Percentiles rank a stretch among this genome's conserved stretches.
phyloP scores from a whole-genome alignment of 2,797 vertebrate genomes.

The Hydrocynus forskahlii region DNA sequence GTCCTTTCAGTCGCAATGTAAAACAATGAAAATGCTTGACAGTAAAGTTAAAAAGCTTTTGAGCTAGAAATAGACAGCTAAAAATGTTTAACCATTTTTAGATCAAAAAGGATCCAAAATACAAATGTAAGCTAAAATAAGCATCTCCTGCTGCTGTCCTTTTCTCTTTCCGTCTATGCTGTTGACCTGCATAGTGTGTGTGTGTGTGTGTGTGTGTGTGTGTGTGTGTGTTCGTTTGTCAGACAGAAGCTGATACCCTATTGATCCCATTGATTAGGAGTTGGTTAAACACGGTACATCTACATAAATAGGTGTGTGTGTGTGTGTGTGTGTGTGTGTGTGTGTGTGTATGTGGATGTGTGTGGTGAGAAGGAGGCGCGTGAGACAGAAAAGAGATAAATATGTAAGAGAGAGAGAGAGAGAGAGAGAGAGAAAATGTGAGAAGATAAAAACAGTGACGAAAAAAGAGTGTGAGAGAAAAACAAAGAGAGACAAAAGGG shows the following conservation, averaged over 20 bases:
- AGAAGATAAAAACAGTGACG: no score
- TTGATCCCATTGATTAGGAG: slow-evolving; percentile 3
- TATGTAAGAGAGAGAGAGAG: background rate
- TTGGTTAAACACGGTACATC: background rate
- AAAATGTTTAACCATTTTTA: background rate
- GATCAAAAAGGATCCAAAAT: slow-evolving; percentile 18
- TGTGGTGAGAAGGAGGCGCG: background rate
- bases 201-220: background rate
- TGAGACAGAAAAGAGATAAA: background rate
- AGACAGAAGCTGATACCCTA: slow-evolving; percentile 1
- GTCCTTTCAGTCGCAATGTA: background rate
- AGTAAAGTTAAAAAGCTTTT: background rate
- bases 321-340: background rate
- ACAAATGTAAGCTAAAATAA: slow-evolving; percentile 5
- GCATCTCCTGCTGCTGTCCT: background rate
- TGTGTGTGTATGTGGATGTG: background rate
- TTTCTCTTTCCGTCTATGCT: background rate
- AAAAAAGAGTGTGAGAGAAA: background rate
- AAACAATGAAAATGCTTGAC: slow-evolving; percentile 1
- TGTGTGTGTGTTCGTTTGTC: background rate
- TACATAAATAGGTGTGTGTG: background rate
- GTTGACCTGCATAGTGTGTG: background rate
- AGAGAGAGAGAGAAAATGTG: background rate
- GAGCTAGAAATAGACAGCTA: background rate
- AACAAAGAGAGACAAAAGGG: background rate